Percentiles rank a stretch among this genome's conserved stretches.
Conservation (phyloP, 2,113 vertebrate genomes). For the Clarias macrocephalus region DNA sequence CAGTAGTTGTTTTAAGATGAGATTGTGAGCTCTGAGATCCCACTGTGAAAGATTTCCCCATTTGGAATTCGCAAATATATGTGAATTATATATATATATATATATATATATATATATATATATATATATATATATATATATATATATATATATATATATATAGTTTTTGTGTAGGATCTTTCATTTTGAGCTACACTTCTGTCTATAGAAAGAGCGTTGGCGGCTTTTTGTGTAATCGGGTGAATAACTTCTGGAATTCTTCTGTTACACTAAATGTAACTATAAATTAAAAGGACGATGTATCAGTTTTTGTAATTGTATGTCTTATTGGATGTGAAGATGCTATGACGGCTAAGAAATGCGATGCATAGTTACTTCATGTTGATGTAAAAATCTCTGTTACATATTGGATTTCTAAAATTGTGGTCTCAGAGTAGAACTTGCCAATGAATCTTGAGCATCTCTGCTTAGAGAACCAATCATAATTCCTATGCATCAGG, state of each 20-base stretch:
- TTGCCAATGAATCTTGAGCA: too few species aligned
- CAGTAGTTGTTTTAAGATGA: background rate
- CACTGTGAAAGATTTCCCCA: background rate
- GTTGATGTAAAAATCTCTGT: background rate
- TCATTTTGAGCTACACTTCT: background rate
- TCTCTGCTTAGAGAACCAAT: background rate
- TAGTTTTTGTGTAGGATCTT: background rate
- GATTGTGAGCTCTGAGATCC: background rate
- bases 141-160: background rate
- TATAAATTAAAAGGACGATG: background rate
- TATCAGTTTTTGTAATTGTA: background rate
- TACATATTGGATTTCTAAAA: background rate
- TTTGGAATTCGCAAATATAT: background rate
- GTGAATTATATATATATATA: too few species aligned
- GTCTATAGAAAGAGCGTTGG: background rate
- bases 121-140: too few species aligned
- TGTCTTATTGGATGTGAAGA: too few species aligned
- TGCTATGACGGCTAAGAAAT: background rate
- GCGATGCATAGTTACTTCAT: background rate
- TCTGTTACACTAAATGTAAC: background rate
- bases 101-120: too few species aligned
- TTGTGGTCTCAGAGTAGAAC: background rate
- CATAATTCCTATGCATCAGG: background rate
- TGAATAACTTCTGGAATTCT: background rate
- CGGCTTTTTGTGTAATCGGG: background rate